phyloP scores from a whole-genome alignment of 2,797 vertebrate genomes.

The Astyanax mexicanus region DNA sequence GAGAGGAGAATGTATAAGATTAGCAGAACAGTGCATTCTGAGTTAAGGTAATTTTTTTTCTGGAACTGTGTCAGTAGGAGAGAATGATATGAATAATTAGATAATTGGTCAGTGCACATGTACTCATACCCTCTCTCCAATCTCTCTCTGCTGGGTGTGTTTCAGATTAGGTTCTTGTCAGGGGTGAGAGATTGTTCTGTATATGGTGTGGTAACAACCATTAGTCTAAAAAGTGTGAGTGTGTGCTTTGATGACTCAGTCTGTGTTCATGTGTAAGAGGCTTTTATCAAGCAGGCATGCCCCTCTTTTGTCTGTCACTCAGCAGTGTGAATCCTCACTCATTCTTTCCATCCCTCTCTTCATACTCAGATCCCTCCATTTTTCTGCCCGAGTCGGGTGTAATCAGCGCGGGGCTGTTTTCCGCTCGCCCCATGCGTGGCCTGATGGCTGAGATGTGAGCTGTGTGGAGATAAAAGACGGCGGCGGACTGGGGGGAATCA shows the following conservation, averaged over 20 bases:
- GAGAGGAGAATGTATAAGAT: too few relatives aligned
- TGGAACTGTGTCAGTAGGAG: too few relatives aligned
- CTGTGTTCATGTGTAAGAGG: conserved; percentile 13
- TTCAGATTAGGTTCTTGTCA: conserved; percentile 49
- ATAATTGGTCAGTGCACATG: not conserved
- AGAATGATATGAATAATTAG: not conserved
- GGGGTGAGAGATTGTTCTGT: conserved; percentile 34
- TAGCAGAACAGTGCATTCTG: too few relatives aligned
- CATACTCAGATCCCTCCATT: conserved; percentile 40
- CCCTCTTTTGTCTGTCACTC: conserved; percentile 48
- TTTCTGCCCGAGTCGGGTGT: conserved; percentile 25
- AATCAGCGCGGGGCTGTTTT: conserved; percentile 44
- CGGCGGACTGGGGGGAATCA: conserved; percentile 2
- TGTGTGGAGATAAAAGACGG: conserved; percentile 50
- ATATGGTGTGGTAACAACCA: conserved; percentile 39
- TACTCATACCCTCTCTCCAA: not conserved
- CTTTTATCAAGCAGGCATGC: conserved; percentile 18
- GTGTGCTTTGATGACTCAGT: not conserved
- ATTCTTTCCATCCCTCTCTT: conserved; percentile 38
- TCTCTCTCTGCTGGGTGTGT: conserved; percentile 18
- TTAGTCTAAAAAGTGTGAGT: conserved; percentile 39
- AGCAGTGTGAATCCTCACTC: conserved; percentile 42
- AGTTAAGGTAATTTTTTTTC: too few relatives aligned
- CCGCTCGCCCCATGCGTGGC: conserved; percentile 35
- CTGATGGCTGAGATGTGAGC: conserved; percentile 48